phyloP scores from a whole-genome alignment of 2,888 invertebrate genomes.

The Protodeltote pygarga region DNA sequence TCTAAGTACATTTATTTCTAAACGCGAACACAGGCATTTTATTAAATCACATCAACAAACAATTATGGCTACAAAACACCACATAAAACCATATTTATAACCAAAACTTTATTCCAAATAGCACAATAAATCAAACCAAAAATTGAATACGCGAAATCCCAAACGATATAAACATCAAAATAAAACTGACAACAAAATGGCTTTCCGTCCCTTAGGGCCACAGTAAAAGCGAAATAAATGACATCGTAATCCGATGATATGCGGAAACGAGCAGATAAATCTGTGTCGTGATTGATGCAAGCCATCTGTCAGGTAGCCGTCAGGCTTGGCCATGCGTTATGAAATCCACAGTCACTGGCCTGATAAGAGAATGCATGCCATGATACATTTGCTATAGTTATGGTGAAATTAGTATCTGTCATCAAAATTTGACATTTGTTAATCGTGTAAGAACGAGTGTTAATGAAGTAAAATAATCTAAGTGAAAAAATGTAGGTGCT shows the following conservation, averaged over 20 bases:
- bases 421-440: too few species aligned
- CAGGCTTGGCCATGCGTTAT: conserved; percentile 29
- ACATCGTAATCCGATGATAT: conserved; percentile 32
- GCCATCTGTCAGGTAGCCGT: conserved; percentile 35
- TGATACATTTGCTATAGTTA: conserved; percentile 14
- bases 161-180: conserved; percentile 1
- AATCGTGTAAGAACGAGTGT: too few species aligned
- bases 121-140: too few species aligned
- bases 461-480: too few species aligned
- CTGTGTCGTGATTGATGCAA: conserved; percentile 37
- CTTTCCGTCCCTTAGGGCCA: conserved; percentile 6
- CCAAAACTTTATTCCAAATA: too few species aligned
- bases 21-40: too few species aligned
- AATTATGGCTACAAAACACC: too few species aligned
- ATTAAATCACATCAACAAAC: too few species aligned
- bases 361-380: conserved; percentile 29
- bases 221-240: conserved; percentile 12
- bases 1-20: too few species aligned
- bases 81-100: too few species aligned
- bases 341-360: conserved; percentile 2
- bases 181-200: conserved; percentile 16
- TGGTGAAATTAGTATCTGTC: neutral
- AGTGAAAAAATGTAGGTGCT: too few species aligned
- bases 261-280: conserved; percentile 38
- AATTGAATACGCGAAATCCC: too few species aligned